Evolutionary conservation across 2,113 vertebrate species (phyloP), one percentile per base, ranked within the genome.

Genomic region (Hypanus sabinus): DNA sequence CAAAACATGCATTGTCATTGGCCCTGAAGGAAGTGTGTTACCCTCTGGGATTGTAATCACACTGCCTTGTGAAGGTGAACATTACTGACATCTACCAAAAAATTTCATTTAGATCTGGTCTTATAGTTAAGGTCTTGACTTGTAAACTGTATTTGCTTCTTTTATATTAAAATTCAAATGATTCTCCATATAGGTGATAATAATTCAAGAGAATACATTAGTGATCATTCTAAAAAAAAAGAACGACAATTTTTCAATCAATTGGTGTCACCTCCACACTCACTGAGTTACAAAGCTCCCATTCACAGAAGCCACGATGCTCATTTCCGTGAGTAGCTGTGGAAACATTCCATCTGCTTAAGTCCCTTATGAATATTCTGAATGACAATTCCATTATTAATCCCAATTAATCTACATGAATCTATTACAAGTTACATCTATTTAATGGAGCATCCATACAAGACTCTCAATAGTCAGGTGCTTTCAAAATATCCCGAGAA

Each of bases 341-440:
- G 60, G 60, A 65, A 90, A 10, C 18, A 90, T 68, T 90, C 60
- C 85, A 90, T 65, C 60, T 65, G 85, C 20, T 90, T 33, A 20
- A 0, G 16, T 68, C 85, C 57, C 60, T 90, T 65, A 33, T 90
- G 60, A 90, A 90, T 90, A 90, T 90, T 65, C 60, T 65, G n/a
- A 68, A 90, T 20, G 85, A 33, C 60, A 90, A 90, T 90, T 90
- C 62, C 30, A 68, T 90, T 33, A 33, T 65, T 90, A 90, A 33
- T 90, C n/a, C 85, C 60, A 14, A 90, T 90, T 90, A 68, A 65
- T 65, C n/a, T 65, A 65, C 30, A 65, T 65, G 85, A 9, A 33
- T 33, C 33, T 90, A 30, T 4, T 33, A 0, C 27, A n/a, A n/a
- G 27, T 88, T 5, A 30, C 60, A 88, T 87, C 57, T 55, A 27